Evolutionary conservation across 2,888 invertebrate species (phyloP), one percentile per base, ranked within the genome.

Genomic region (Bembecia ichneumoniformis): DNA sequence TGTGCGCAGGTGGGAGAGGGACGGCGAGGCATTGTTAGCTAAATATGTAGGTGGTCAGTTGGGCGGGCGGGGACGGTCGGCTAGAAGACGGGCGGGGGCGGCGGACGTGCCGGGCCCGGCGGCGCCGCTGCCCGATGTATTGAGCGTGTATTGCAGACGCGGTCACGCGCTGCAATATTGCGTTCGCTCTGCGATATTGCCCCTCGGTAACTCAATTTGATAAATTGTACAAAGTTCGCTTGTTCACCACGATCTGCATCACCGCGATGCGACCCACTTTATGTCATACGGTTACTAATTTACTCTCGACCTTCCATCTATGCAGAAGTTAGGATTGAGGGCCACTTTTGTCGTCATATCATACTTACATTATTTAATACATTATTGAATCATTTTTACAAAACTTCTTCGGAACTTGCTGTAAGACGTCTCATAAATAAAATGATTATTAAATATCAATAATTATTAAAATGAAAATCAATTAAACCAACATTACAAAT

Each of bases 121-220:
- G 78, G 61, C 64, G 79, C 79, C 82, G 82, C 81, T 82, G 81
- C 79, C 78, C 86, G 86, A 84, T 86, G 87, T 88, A 87, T 87
- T 80, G 88, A 88, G 84, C 88, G 87, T 81, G 86, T 82, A 82
- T 83, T 87, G 84, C 86, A 84, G 87, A 83, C 82, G 84, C 83
- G 84, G 84, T 86, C 87, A 86, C 84, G 87, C 86, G 86, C 84
- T 83, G 87, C 87, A 86, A 86, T 86, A 86, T 86, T 87, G 86
- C 86, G 86, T 84, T 77, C 83, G 80, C 79, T 79, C 72, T 74
- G 71, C 82, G 82, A 84, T 86, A 86, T 86, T 86, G 81, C 86
- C 82, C 79, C 82, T 78, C 82, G 70, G 76, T 83, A 86, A 86
- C 84, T 86, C 83, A 82, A 82, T 84, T 86, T 86, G 84, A 84